Evolutionary conservation across 1,140 invertebrate genomes (phyloP).

Genomic region (Sycophaga agraensis): DNA sequence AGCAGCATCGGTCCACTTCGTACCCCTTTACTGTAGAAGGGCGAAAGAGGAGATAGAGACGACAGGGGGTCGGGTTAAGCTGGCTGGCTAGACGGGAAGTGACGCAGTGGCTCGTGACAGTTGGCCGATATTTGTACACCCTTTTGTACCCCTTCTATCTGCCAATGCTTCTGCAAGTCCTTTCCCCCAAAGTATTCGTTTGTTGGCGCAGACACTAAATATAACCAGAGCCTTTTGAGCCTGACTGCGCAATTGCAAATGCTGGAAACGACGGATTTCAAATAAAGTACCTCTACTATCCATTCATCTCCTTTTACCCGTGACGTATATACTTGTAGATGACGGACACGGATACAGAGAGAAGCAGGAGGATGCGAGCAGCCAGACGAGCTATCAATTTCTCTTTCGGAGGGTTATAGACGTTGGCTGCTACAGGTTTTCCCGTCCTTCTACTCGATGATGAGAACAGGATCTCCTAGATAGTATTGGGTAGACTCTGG

Average conservation of each 20-base stretch:
- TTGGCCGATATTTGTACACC: constrained; percentile 42
- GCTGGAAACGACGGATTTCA: constrained; percentile 29
- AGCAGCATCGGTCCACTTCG: neutral
- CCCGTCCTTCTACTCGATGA: neutral
- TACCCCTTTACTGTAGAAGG: constrained; percentile 2
- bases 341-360: neutral
- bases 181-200: constrained; percentile 16
- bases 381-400: constrained; percentile 22
- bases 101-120: constrained; percentile 32
- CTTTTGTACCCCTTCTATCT: constrained; percentile 37
- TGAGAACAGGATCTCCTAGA: neutral
- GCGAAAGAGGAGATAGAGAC: neutral
- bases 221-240: constrained; percentile 17
- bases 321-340: too few relatives aligned
- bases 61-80: neutral
- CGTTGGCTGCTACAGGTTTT: neutral
- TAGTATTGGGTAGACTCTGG: neutral
- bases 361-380: neutral
- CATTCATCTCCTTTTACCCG: neutral
- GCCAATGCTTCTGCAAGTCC: constrained; percentile 17
- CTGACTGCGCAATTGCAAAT: constrained; percentile 23
- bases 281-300: constrained; percentile 17
- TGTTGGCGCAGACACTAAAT: constrained; percentile 27
- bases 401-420: neutral
- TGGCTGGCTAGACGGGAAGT: constrained; percentile 11